A percentile compares a stretch with the other conserved stretches of the same genome.
These are phyloP conservation scores for Xiphias gladius DNA, from an alignment of 2,113 vertebrate species.

Conservation along the genomic window DNA sequence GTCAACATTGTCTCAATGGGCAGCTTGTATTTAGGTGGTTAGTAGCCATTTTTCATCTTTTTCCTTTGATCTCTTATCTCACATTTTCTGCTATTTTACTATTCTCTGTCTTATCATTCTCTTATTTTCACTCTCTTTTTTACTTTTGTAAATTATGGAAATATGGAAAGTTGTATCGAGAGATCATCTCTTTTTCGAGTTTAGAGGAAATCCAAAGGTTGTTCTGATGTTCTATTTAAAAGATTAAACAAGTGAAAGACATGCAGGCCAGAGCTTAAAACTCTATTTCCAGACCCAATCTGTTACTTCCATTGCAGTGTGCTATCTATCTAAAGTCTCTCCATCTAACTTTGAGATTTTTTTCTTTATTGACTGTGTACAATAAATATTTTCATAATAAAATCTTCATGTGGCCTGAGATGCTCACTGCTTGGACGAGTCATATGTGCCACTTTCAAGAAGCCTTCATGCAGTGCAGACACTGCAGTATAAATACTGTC, in stretches of 20 bases:
- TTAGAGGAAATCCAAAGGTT: conserved; percentile 6
- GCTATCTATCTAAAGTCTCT: conserved; percentile 7
- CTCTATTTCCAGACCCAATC: conserved; percentile 39
- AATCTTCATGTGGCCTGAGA: not conserved
- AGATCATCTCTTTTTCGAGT: not conserved
- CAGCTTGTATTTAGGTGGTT: not conserved
- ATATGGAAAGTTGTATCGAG: not conserved
- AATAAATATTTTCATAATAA: conserved; percentile 29
- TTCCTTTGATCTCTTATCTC: not conserved
- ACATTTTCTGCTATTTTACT: not conserved
- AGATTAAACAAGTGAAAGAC: conserved; percentile 13
- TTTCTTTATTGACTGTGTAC: not conserved
- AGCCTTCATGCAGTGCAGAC: not conserved
- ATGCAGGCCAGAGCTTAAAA: conserved; percentile 11
- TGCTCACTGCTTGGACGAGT: not conserved
- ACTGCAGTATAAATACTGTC: not conserved
- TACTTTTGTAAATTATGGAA: not conserved
- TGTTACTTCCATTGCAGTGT: conserved; percentile 23
- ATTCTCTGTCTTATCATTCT: not conserved
- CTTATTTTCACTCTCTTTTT: not conserved
- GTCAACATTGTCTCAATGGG: not conserved
- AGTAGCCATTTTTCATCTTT: not conserved
- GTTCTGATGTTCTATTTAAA: conserved; percentile 11
- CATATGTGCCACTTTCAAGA: not conserved
- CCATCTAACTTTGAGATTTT: not conserved